Conservation (phyloP, 1,140 invertebrate species). For the Zaprionus tsacasi region DNA sequence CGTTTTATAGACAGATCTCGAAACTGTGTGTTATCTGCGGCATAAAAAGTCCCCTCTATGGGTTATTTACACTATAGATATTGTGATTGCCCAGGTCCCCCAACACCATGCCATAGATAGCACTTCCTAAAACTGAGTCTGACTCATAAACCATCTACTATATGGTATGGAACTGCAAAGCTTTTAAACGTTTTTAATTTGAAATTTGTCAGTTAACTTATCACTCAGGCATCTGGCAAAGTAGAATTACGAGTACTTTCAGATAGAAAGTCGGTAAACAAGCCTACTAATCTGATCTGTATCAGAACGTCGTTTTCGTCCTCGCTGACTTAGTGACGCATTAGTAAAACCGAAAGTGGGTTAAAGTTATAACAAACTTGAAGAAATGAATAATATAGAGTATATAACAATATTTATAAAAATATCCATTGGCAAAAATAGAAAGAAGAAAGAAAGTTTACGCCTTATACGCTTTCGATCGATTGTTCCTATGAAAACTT, state of each 20-base stretch:
- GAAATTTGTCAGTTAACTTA: background rate
- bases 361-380: background rate
- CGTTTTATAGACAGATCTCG: background rate
- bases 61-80: conserved; percentile 6
- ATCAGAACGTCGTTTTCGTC: background rate
- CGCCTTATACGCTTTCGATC: no score
- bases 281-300: background rate
- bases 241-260: background rate
- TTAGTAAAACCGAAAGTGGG: background rate
- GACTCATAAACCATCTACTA: conserved; percentile 8
- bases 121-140: conserved; percentile 23
- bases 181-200: background rate
- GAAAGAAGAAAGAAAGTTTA: no score
- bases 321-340: background rate
- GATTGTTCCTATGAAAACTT: no score
- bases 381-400: no score
- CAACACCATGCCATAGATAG: background rate
- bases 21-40: background rate
- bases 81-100: conserved; percentile 7
- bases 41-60: conserved; percentile 27
- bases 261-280: background rate
- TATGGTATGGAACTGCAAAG: background rate
- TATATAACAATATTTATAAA: no score
- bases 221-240: background rate
- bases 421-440: no score